Percentiles rank a stretch among this genome's conserved stretches.
Evolutionary conservation across 2,113 vertebrate species (phyloP).

Genomic region (Eulemur macaco): DNA sequence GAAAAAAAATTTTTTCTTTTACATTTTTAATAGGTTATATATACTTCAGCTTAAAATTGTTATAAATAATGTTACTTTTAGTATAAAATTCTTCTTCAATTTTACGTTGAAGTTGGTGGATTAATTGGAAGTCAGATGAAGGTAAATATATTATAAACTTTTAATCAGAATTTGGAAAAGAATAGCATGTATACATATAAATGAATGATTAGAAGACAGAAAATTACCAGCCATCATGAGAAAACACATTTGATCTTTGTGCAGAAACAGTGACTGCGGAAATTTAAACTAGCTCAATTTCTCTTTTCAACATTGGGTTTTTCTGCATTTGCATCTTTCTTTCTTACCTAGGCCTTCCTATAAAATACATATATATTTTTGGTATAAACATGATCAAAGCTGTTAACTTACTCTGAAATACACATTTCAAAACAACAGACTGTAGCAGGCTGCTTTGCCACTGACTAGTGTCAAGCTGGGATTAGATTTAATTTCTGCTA

Average conservation of each 20-base stretch:
- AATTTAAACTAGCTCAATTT: constrained; percentile 23
- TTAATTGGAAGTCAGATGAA: constrained; percentile 11
- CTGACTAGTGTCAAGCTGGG: neutral
- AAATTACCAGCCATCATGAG: neutral
- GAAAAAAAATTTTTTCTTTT: neutral
- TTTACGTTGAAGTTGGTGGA: neutral
- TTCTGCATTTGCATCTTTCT: constrained; percentile 49
- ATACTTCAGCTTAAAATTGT: constrained; percentile 1
- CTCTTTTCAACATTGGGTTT: constrained; percentile 39
- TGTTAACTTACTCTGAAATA: constrained; percentile 60
- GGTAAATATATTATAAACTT: constrained; percentile 9
- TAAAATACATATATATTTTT: neutral
- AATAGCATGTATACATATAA: neutral
- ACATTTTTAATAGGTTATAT: neutral
- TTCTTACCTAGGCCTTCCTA: neutral
- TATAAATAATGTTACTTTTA: neutral
- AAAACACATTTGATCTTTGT: neutral
- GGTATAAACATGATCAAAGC: constrained; percentile 29
- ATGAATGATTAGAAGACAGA: neutral
- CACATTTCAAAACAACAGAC: constrained; percentile 41
- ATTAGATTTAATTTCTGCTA: constrained; percentile 54
- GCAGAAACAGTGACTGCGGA: neutral
- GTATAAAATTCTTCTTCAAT: neutral
- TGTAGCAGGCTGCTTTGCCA: neutral
- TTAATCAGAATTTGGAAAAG: constrained; percentile 26